A percentile compares a stretch with the other conserved stretches of the same genome.
Conservation (phyloP, 1,140 invertebrate genomes). For the Vanessa tameamea region DNA sequence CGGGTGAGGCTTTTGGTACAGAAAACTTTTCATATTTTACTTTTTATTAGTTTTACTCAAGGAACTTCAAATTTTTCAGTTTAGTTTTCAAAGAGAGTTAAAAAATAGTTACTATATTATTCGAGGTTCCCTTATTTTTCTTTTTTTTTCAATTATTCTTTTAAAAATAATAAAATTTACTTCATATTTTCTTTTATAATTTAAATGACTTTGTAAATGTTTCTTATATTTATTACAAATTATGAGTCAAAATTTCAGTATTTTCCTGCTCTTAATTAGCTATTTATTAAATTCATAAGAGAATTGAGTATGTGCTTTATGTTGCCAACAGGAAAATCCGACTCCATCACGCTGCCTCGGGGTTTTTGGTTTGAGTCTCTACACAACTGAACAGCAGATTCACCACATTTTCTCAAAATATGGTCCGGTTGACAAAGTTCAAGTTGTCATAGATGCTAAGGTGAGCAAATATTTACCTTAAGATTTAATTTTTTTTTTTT, state of each 20-base stretch:
- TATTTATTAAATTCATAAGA: not conserved
- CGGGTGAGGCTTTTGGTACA: constrained; percentile 64
- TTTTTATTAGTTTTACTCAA: not conserved
- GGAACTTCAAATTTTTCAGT: constrained; percentile 5
- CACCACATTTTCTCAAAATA: constrained; percentile 96
- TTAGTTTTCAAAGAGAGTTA: not conserved
- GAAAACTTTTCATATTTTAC: constrained; percentile 28
- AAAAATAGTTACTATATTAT: not conserved
- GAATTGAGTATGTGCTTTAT: constrained; percentile 16
- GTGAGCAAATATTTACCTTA: constrained; percentile 77
- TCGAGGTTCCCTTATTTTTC: no score
- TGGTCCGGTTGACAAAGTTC: constrained; percentile 95
- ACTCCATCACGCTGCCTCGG: constrained; percentile 94
- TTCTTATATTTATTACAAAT: no score
- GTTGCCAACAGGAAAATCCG: constrained; percentile 87
- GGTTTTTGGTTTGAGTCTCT: constrained; percentile 95
- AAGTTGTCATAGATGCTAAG: constrained; percentile 97
- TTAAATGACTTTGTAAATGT: no score
- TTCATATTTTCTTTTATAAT: no score
- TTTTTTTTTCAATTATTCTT: no score
- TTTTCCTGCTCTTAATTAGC: not conserved
- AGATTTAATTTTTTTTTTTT: not conserved
- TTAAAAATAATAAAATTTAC: no score
- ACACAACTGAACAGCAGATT: constrained; percentile 96
- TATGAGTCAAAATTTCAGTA: no score